Evolutionary conservation across 2,113 vertebrate species (phyloP).

Genomic region (Bungarus multicinctus): DNA sequence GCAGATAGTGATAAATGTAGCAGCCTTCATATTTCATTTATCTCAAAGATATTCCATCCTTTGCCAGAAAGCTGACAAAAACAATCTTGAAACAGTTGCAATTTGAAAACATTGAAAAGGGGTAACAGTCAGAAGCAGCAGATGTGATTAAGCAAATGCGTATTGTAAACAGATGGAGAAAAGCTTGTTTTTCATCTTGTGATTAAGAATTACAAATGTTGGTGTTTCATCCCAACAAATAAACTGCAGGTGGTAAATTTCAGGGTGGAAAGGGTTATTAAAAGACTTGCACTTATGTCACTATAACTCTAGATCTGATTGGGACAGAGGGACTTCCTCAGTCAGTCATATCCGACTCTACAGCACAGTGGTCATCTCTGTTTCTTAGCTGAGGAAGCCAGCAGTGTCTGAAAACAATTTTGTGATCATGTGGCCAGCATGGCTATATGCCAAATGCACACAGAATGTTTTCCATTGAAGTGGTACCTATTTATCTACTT

Average conservation of each 20-base stretch:
- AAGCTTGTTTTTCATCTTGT: background rate
- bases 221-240: background rate
- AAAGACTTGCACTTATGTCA: background rate
- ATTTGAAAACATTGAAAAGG: background rate
- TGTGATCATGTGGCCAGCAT: background rate
- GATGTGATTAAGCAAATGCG: background rate
- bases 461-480: background rate
- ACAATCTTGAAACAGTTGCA: background rate
- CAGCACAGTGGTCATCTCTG: too few relatives aligned
- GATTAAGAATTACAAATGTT: background rate
- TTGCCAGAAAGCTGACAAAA: background rate
- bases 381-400: background rate
- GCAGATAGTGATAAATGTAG: background rate
- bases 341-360: background rate
- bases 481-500: background rate
- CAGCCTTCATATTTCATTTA: background rate
- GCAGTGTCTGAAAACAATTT: background rate
- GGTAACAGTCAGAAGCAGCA: background rate
- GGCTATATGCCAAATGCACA: background rate
- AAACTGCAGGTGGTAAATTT: background rate
- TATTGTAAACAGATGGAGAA: background rate
- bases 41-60: background rate
- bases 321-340: background rate
- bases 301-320: background rate
- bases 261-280: background rate